Conservation (phyloP, 2,113 vertebrate species). For the Silurus glanis region DNA sequence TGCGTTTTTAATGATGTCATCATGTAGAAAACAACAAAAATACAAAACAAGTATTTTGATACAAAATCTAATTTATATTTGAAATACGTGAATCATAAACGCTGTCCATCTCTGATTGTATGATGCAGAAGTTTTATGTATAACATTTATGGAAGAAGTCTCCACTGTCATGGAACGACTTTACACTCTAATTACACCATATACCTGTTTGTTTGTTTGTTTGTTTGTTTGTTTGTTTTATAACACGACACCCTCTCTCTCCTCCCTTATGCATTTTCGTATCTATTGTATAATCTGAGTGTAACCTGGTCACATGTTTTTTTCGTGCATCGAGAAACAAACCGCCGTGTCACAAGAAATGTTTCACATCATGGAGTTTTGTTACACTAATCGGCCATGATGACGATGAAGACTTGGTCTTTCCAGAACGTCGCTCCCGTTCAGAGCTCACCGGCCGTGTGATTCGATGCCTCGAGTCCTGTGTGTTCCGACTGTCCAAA, state of each 20-base stretch:
- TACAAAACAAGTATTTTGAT: too few relatives aligned
- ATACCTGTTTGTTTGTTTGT: background rate
- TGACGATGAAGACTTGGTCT: background rate
- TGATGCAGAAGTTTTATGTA: background rate
- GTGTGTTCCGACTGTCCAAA: conserved; percentile 3
- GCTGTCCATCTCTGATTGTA: background rate
- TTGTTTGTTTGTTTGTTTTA: background rate
- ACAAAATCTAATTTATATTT: too few relatives aligned
- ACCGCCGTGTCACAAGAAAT: background rate
- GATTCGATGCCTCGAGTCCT: conserved; percentile 8
- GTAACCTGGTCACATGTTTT: background rate
- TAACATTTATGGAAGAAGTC: too few relatives aligned
- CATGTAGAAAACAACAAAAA: too few relatives aligned
- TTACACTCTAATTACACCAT: background rate
- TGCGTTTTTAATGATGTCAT: too few relatives aligned
- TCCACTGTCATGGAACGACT: background rate
- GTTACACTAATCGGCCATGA: background rate
- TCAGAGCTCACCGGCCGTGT: conserved; percentile 22
- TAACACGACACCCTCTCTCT: background rate
- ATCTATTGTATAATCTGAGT: too few relatives aligned
- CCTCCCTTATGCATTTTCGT: too few relatives aligned
- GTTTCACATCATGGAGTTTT: conserved; percentile 34
- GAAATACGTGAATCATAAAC: too few relatives aligned
- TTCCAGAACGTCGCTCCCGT: conserved; percentile 44
- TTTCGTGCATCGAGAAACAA: background rate